phyloP scores from a whole-genome alignment of 2,797 vertebrate genomes.

The Stomatorhinus walkeri region DNA sequence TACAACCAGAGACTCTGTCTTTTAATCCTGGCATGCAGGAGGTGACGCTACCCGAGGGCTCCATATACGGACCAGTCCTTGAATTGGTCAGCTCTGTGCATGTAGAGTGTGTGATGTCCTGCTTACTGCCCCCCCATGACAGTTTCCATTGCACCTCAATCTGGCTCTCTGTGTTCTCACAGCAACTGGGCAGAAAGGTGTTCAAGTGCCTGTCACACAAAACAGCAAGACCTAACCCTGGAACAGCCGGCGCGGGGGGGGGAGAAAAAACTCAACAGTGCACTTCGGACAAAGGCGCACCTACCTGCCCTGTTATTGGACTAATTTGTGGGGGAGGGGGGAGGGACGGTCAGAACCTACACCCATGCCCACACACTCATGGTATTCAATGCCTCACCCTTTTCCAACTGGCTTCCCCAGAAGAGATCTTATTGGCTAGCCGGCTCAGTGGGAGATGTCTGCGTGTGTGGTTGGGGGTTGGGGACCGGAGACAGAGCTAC shows the following conservation, averaged over 20 bases:
- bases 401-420: neutral
- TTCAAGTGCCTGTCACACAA: slow-evolving; percentile 70
- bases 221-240: slow-evolving; percentile 60
- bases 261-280: slow-evolving; percentile 35
- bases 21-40: neutral
- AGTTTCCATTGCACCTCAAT: neutral
- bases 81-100: neutral
- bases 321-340: slow-evolving; percentile 33
- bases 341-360: slow-evolving; percentile 30
- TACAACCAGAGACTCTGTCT: neutral
- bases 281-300: slow-evolving; percentile 44
- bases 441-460: neutral
- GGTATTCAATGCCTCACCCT: neutral
- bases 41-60: neutral
- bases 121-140: neutral
- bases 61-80: neutral
- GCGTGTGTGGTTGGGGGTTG: neutral
- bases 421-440: neutral
- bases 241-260: neutral
- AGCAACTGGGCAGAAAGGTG: slow-evolving; percentile 76
- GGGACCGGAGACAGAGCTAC: neutral
- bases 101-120: neutral
- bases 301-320: slow-evolving; percentile 44
- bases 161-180: slow-evolving; percentile 31
- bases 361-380: neutral